phyloP scores from a whole-genome alignment of 2,888 invertebrate genomes.

The Amphipyra tragopoginis region DNA sequence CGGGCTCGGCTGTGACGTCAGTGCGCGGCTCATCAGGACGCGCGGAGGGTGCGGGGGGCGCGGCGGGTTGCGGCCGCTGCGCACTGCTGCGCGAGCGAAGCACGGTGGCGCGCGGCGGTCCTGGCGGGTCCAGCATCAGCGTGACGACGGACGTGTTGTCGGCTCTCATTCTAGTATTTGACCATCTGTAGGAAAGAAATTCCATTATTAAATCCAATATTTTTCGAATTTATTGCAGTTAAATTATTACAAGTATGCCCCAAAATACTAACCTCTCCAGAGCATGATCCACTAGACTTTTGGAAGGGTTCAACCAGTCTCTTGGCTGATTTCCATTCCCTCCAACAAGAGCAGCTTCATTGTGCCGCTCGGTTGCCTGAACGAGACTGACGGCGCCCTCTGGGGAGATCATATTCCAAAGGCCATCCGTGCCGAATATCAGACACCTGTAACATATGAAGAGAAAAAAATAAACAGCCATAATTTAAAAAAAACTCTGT shows the following conservation, averaged over 20 bases:
- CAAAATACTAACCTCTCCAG: slow-evolving; percentile 85
- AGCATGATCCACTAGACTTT: slow-evolving; percentile 95
- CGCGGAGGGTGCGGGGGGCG: slow-evolving; percentile 51
- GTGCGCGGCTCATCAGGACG: slow-evolving; percentile 24
- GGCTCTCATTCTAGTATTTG: slow-evolving; percentile 95
- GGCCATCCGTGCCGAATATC: slow-evolving; percentile 98
- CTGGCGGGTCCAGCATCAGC: slow-evolving; percentile 97
- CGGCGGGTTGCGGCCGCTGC: slow-evolving; percentile 53
- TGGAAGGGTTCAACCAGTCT: slow-evolving; percentile 97
- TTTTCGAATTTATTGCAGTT: no score
- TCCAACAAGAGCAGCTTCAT: slow-evolving; percentile 91
- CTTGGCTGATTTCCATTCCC: slow-evolving; percentile 80
- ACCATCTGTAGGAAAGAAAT: slow-evolving; percentile 91
- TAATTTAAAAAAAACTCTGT: no score
- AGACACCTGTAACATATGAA: slow-evolving; percentile 91
- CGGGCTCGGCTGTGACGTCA: slow-evolving; percentile 38
- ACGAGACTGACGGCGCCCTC: slow-evolving; percentile 96
- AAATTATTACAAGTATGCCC: no score
- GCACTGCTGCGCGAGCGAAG: slow-evolving; percentile 79
- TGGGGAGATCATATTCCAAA: slow-evolving; percentile 98
- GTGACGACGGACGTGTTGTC: slow-evolving; percentile 98
- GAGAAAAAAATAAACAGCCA: neutral
- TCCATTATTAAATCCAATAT: neutral
- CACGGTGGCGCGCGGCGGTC: slow-evolving; percentile 93
- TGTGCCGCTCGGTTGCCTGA: slow-evolving; percentile 94